phyloP scores from a whole-genome alignment of 2,797 vertebrate genomes.

The Rachycentron canadum region DNA sequence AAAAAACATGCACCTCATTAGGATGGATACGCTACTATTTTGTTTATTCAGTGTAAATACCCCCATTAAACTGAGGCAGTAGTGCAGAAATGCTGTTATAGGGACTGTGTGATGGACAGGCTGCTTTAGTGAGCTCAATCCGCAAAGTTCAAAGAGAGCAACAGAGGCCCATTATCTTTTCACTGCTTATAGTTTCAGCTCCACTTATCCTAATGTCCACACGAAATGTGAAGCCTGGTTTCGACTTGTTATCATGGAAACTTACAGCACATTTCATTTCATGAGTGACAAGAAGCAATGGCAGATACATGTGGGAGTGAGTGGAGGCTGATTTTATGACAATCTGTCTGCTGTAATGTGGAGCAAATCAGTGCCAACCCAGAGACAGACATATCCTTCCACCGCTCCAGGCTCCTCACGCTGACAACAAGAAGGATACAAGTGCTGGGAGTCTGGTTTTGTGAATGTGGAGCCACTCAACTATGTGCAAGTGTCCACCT shows the following conservation, averaged over 20 bases:
- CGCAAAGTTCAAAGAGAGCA: slow-evolving; percentile 43
- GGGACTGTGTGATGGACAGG: slow-evolving; percentile 38
- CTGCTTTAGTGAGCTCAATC: slow-evolving; percentile 26
- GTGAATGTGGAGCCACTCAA: slow-evolving; percentile 48
- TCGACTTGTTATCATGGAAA: slow-evolving; percentile 11
- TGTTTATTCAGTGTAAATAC: slow-evolving; percentile 49
- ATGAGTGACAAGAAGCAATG: slow-evolving; percentile 51
- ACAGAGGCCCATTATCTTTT: slow-evolving; percentile 44
- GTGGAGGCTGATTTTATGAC: slow-evolving; percentile 44
- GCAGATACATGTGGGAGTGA: slow-evolving; percentile 40
- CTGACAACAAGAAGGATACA: slow-evolving; percentile 31
- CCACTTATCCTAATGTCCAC: slow-evolving; percentile 38
- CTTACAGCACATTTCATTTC: slow-evolving; percentile 28
- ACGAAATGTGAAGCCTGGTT: slow-evolving; percentile 2
- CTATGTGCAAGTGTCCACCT: slow-evolving; percentile 56
- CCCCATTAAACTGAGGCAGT: slow-evolving; percentile 28
- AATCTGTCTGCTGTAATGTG: slow-evolving; percentile 47
- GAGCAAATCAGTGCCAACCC: slow-evolving; percentile 37
- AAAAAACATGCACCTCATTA: slow-evolving; percentile 43
- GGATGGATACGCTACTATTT: slow-evolving; percentile 1
- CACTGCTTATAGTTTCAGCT: slow-evolving; percentile 34
- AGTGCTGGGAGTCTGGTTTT: slow-evolving; percentile 42
- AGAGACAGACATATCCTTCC: slow-evolving; percentile 31
- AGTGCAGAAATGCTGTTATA: slow-evolving; percentile 13
- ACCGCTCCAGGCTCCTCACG: slow-evolving; percentile 1